A percentile compares a stretch with the other conserved stretches of the same genome.
Conservation (phyloP, 2,113 vertebrate genomes). For the Archilochus colubris region DNA sequence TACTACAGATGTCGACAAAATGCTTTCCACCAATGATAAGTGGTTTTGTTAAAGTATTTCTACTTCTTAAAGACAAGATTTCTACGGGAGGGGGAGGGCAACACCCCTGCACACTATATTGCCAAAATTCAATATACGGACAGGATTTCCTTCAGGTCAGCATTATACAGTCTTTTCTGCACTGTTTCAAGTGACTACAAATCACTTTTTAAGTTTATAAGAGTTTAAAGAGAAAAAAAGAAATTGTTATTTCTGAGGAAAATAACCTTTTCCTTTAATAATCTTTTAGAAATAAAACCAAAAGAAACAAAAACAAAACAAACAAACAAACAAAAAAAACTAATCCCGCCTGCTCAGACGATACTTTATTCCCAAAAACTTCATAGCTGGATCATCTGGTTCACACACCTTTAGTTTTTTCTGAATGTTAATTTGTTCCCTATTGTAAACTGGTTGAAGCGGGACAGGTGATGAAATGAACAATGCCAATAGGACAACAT, state of each 20-base stretch:
- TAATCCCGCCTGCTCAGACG: too few relatives aligned
- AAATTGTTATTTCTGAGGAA: not conserved
- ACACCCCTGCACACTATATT: rapidly evolving
- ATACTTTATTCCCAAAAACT: not conserved
- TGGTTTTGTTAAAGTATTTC: not conserved
- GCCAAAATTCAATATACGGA: not conserved
- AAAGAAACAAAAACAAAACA: too few relatives aligned
- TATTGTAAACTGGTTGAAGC: not conserved
- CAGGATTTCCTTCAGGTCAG: not conserved
- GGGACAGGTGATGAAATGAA: rapidly evolving
- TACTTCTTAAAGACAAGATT: not conserved
- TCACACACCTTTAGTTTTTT: rapidly evolving
- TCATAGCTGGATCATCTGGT: not conserved
- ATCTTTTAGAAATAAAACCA: not conserved
- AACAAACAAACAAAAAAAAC: too few relatives aligned
- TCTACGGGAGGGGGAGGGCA: too few relatives aligned
- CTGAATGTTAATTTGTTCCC: not conserved
- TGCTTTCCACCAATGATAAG: not conserved
- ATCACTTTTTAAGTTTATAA: not conserved
- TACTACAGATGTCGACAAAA: not conserved
- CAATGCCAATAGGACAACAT: not conserved
- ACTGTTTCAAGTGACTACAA: not conserved
- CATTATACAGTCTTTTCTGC: not conserved
- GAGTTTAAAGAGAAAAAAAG: not conserved
- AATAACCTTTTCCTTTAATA: not conserved